These are phyloP conservation scores for Poicephalus meyeri DNA, from an alignment of 2,113 vertebrate species.

Conservation along the genomic window DNA sequence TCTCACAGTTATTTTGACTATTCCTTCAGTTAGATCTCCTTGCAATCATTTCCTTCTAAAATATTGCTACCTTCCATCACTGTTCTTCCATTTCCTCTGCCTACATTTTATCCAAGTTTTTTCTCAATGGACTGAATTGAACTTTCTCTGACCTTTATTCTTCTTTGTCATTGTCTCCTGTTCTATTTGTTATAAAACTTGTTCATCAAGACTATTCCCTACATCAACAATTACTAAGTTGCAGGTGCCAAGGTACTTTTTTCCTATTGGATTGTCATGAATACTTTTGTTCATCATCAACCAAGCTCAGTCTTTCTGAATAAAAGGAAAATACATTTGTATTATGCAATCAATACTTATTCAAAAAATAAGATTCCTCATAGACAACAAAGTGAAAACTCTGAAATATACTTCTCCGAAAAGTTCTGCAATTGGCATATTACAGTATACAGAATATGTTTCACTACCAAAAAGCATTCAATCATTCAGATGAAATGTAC, in stretches of 20 bases:
- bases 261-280: neutral
- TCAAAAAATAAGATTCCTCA: constrained; percentile 63
- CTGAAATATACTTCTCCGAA: constrained; percentile 40
- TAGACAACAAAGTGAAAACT: constrained; percentile 42
- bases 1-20: neutral
- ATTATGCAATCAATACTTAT: constrained; percentile 65
- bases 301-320: constrained; percentile 67
- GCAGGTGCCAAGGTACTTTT: constrained; percentile 23
- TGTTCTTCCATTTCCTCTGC: neutral
- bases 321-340: constrained; percentile 42
- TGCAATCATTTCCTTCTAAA: neutral
- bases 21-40: neutral
- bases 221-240: constrained; percentile 46
- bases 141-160: neutral
- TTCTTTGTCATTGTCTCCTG: neutral
- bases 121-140: neutral
- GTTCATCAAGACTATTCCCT: neutral
- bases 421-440: constrained; percentile 30
- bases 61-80: neutral
- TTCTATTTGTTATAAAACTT: neutral
- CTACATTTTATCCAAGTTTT: neutral
- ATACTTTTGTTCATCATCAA: constrained; percentile 14
- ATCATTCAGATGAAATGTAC: neutral
- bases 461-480: constrained; percentile 21
- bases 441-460: neutral